These are phyloP conservation scores for Lepidurus arcticus DNA, from an alignment of 1,140 invertebrate genomes.

Conservation along the genomic window DNA sequence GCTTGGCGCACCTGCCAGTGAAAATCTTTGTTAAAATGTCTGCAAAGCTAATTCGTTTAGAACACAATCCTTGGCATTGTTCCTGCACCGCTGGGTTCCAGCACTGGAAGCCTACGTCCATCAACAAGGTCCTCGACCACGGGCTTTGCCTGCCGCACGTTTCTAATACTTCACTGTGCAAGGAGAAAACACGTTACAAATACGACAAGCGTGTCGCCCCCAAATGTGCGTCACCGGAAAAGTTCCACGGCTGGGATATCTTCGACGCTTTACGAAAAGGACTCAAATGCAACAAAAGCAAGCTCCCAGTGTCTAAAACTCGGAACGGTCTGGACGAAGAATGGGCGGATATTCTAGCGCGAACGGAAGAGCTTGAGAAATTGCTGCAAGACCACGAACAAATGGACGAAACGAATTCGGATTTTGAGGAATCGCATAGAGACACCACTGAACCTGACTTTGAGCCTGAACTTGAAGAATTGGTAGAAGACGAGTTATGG, in stretches of 20 bases:
- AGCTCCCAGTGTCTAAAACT: background rate
- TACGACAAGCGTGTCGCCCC: slow-evolving; percentile 56
- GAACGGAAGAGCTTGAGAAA: background rate
- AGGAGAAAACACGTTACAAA: slow-evolving; percentile 27
- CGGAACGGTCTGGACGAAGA: background rate
- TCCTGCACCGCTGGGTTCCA: slow-evolving; percentile 53
- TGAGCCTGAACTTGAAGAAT: background rate
- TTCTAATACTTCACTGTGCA: slow-evolving; percentile 25
- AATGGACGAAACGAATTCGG: background rate
- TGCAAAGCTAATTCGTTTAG: slow-evolving; percentile 52
- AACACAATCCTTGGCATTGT: slow-evolving; percentile 65
- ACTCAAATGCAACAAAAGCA: slow-evolving; percentile 36
- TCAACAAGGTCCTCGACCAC: slow-evolving; percentile 45
- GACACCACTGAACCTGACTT: background rate
- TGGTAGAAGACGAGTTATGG: slow-evolving; percentile 6
- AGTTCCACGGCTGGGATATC: slow-evolving; percentile 55
- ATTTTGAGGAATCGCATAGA: background rate
- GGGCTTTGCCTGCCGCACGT: background rate
- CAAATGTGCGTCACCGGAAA: slow-evolving; percentile 53
- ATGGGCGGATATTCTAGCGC: background rate
- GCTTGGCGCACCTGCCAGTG: slow-evolving; percentile 51
- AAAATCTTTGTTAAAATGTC: slow-evolving; percentile 53
- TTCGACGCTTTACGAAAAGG: slow-evolving; percentile 54
- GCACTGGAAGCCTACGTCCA: slow-evolving; percentile 52
- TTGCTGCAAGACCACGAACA: background rate